A percentile compares a stretch with the other conserved stretches of the same genome.
Evolutionary conservation across 2,113 vertebrate genomes (phyloP).

Genomic region (Arothron firmamentum): DNA sequence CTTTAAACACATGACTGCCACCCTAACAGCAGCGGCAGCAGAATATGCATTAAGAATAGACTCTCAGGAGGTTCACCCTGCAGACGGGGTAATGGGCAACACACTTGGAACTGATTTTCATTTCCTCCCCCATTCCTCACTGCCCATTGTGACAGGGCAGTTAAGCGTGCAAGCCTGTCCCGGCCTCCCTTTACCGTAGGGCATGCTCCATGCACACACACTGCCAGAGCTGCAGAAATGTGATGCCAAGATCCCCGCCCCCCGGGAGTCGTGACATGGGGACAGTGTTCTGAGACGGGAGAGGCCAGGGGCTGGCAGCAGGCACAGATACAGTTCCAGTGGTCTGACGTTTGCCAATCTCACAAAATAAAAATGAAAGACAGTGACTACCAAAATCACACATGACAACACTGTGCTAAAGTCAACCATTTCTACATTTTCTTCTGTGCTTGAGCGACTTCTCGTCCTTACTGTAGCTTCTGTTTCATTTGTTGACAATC

Average conservation of each 20-base stretch:
- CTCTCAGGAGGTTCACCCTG: not conserved
- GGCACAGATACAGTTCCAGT: not conserved
- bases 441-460: too few relatives aligned
- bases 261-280: slow-evolving; percentile 33
- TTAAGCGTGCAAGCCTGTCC: slow-evolving; percentile 22
- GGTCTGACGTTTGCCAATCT: not conserved
- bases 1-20: not conserved
- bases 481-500: slow-evolving; percentile 25
- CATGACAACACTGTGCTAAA: not conserved
- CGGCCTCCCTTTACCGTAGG: slow-evolving; percentile 10
- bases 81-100: slow-evolving; percentile 13
- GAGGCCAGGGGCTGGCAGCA: slow-evolving; percentile 13
- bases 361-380: not conserved
- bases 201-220: slow-evolving; percentile 1
- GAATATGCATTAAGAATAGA: too few relatives aligned
- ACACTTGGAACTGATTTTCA: slow-evolving; percentile 9
- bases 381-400: not conserved
- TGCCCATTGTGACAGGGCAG: slow-evolving; percentile 26
- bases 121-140: slow-evolving; percentile 7
- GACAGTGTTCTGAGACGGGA: slow-evolving; percentile 15
- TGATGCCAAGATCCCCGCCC: slow-evolving; percentile 29
- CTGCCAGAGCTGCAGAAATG: slow-evolving; percentile 28
- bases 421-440: too few relatives aligned
- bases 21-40: not conserved
- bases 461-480: slow-evolving; percentile 16